phyloP scores from a whole-genome alignment of 2,797 vertebrate genomes.

The Lepilemur septentrionalis region DNA sequence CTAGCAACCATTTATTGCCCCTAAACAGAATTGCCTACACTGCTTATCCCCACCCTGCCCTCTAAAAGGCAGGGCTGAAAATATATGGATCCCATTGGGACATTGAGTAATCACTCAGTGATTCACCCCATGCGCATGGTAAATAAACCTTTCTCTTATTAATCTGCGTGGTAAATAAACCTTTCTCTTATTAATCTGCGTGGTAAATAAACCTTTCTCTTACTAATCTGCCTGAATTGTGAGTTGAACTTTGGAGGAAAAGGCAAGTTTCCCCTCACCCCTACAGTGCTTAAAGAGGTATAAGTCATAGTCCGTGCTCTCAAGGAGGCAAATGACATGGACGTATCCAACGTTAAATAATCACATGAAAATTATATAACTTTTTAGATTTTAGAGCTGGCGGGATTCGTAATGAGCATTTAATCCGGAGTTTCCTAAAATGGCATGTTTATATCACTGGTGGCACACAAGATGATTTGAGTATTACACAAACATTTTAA shows the following conservation, averaged over 20 bases:
- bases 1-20: neutral
- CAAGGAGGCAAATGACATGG: neutral
- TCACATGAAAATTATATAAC: neutral
- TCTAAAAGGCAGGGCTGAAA: neutral
- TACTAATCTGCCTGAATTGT: neutral
- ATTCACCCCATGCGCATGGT: neutral
- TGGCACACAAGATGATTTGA: neutral
- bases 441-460: neutral
- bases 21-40: neutral
- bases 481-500: neutral
- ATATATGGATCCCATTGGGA: neutral
- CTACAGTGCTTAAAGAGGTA: neutral
- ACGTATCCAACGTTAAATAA: neutral
- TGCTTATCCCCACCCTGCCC: neutral
- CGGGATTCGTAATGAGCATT: neutral
- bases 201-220: too few relatives aligned
- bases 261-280: neutral
- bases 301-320: neutral
- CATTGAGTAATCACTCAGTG: neutral
- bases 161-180: too few relatives aligned
- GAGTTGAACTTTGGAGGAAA: neutral
- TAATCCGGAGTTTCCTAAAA: conserved; percentile 12
- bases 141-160: neutral
- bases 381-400: neutral
- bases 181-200: too few relatives aligned